Conservation (phyloP, 2,113 vertebrate genomes). For the Ranitomeya variabilis region DNA sequence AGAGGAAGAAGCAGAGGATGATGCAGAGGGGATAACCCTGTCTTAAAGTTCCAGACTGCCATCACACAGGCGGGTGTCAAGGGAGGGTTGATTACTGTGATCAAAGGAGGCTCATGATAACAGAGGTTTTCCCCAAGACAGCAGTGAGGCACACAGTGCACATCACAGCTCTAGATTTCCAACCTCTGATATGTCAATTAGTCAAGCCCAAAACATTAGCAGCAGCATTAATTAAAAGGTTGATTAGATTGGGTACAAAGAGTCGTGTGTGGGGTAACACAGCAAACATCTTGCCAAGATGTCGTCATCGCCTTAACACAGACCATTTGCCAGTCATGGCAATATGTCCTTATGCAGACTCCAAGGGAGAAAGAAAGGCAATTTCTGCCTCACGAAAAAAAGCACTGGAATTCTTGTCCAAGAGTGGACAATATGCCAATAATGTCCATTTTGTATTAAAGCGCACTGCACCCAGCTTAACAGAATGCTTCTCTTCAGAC, state of each 20-base stretch:
- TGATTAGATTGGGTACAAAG: constrained; percentile 97
- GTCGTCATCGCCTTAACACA: constrained; percentile 95
- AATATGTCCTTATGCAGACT: constrained; percentile 93
- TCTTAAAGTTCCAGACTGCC: too few species aligned
- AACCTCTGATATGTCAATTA: too few species aligned
- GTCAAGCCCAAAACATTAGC: too few species aligned
- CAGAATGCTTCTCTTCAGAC: constrained; percentile 78
- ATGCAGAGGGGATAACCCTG: too few species aligned
- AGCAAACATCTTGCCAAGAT: constrained; percentile 96
- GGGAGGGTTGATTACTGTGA: too few species aligned
- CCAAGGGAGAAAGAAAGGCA: constrained; percentile 93
- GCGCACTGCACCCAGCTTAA: constrained; percentile 88
- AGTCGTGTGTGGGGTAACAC: constrained; percentile 92
- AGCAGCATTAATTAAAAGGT: constrained; percentile 83
- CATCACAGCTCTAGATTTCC: too few species aligned
- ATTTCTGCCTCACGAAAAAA: constrained; percentile 86
- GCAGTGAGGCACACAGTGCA: too few species aligned
- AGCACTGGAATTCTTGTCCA: constrained; percentile 87
- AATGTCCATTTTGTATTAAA: constrained; percentile 94
- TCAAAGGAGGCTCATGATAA: too few species aligned
- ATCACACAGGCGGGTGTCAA: too few species aligned
- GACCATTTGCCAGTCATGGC: constrained; percentile 94
- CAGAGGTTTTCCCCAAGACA: too few species aligned
- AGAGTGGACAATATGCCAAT: constrained; percentile 90
- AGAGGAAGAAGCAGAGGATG: too few species aligned